These are phyloP conservation scores for Gortyna flavago DNA, from an alignment of 2,888 invertebrate genomes.

Conservation along the genomic window DNA sequence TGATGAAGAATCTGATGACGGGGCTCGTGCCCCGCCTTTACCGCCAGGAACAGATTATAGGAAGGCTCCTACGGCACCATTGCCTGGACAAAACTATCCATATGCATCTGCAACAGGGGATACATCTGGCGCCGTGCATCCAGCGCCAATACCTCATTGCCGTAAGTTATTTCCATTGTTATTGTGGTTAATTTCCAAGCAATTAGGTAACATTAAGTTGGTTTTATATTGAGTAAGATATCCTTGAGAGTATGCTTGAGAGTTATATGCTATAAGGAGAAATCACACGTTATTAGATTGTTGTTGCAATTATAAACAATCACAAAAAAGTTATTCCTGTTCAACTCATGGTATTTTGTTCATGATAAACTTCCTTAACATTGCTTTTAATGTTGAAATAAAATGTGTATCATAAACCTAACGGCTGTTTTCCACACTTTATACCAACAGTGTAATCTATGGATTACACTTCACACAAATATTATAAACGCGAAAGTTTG, in stretches of 20 bases:
- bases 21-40: slow-evolving; percentile 36
- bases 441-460: not conserved
- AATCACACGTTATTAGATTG: slow-evolving; percentile 8
- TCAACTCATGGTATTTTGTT: not conserved
- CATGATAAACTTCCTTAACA: not conserved
- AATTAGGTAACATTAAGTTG: not conserved
- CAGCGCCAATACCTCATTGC: slow-evolving; percentile 85
- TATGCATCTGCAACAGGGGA: slow-evolving; percentile 33
- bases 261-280: not conserved
- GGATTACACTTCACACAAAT: too few relatives aligned
- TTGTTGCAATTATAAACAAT: not conserved
- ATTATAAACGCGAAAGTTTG: too few relatives aligned
- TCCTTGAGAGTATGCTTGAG: slow-evolving; percentile 1
- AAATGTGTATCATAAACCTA: not conserved
- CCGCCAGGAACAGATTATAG: slow-evolving; percentile 26
- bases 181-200: not conserved
- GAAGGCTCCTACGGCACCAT: slow-evolving; percentile 23
- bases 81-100: slow-evolving; percentile 48
- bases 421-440: not conserved
- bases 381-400: not conserved
- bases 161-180: slow-evolving; percentile 74
- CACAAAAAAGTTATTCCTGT: not conserved
- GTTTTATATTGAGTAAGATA: not conserved
- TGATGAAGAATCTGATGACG: slow-evolving; percentile 83
- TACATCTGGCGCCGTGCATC: slow-evolving; percentile 76